Conservation (phyloP, 2,113 vertebrate genomes). For the Pagrus major region DNA sequence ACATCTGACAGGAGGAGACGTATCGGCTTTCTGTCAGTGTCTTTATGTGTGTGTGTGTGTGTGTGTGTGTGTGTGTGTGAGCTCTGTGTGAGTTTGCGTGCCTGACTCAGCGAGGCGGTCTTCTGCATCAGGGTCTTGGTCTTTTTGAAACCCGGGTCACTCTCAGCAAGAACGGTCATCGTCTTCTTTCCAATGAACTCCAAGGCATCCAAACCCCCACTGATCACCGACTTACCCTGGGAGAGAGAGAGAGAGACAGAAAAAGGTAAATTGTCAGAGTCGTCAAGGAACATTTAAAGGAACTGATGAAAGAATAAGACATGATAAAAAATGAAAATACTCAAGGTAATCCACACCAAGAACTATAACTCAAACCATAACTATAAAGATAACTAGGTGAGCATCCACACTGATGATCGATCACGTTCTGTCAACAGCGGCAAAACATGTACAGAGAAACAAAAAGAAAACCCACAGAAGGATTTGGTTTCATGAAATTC, state of each 20-base stretch:
- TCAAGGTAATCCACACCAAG: background rate
- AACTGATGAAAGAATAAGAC: background rate
- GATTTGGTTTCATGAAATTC: too few relatives aligned
- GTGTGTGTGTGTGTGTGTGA: background rate
- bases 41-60: background rate
- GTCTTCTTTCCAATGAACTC: constrained; percentile 99
- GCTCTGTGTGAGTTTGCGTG: too few relatives aligned
- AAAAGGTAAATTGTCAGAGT: too few relatives aligned
- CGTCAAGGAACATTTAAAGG: background rate
- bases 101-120: constrained; percentile 96
- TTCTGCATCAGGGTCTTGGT: constrained; percentile 97
- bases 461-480: too few relatives aligned
- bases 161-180: constrained; percentile 97
- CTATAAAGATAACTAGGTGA: too few relatives aligned
- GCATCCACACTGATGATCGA: too few relatives aligned
- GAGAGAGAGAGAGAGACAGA: background rate
- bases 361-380: too few relatives aligned
- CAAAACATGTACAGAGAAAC: too few relatives aligned
- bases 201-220: constrained; percentile 95
- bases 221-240: constrained; percentile 95
- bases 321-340: background rate
- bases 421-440: too few relatives aligned
- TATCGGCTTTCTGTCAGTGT: constrained; percentile 7
- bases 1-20: background rate
- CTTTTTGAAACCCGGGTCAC: constrained; percentile 95